Percentiles rank a stretch among this genome's conserved stretches.
Evolutionary conservation across 2,888 invertebrate species (phyloP).

Genomic region (Dendrolimus pini): DNA sequence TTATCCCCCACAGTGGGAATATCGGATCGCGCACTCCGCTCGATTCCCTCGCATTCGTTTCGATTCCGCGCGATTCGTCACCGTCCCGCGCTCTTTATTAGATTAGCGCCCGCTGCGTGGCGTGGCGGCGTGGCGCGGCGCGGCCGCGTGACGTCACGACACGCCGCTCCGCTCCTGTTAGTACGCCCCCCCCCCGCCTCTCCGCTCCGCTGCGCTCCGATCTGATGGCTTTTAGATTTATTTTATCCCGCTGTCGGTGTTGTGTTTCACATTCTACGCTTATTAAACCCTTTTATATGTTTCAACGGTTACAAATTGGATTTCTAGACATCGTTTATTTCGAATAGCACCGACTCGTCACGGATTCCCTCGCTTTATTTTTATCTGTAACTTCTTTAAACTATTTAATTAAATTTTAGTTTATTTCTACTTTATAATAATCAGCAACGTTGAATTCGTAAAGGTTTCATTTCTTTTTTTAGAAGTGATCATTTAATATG

Average conservation of each 20-base stretch:
- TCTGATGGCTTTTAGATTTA: background rate
- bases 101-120: conserved; percentile 5
- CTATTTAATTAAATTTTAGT: too few species aligned
- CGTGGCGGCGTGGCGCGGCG: background rate
- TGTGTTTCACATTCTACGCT: background rate
- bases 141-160: background rate
- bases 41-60: conserved; percentile 1
- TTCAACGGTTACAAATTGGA: background rate
- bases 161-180: background rate
- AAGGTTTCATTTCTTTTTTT: too few species aligned
- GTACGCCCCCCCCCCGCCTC: background rate
- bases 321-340: background rate
- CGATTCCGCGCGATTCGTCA: conserved; percentile 6
- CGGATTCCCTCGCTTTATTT: background rate
- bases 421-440: too few species aligned
- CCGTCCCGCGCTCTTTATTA: conserved; percentile 2
- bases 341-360: background rate
- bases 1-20: conserved; percentile 2
- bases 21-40: conserved; percentile 9
- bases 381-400: too few species aligned
- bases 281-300: background rate
- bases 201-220: background rate
- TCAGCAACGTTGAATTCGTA: too few species aligned
- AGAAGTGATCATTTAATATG: too few species aligned
- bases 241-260: background rate